Base-by-base conservation (phyloP, 2,113 vertebrate species). In the Malurus alboscapulatus region DNA sequence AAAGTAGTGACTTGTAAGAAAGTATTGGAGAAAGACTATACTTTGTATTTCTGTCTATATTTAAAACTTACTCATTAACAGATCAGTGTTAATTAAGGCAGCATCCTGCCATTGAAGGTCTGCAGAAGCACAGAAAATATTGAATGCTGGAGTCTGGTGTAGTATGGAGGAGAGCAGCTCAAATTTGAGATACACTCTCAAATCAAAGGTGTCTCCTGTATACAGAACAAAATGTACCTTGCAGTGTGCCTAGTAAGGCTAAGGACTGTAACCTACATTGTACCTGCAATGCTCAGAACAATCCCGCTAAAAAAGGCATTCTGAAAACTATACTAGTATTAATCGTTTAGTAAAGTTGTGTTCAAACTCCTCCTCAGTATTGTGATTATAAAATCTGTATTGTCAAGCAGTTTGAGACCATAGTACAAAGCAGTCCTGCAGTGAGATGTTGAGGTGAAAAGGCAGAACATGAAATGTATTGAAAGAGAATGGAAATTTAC, bases 61-160 rank as follows among this genome's bases (percentile, higher is more conserved):
- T 80, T 73, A 58, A 75, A 75, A 48, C 17, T 22, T 53, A 3
- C 0, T 27, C 32, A 32, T 67, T 89, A 86, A 65, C 11, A 87
- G 18, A 34, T 48, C 12, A 38, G 53, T 69, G 22, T n/a, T 75
- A 71, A 62, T 81, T 85, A 59, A 85, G 54, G 25, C 66, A 68
- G 15, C 0, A 0, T 58, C 32, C 38, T 93, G 48, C 40, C 57
- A 34, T 0, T 36, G 57, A 71, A 38, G 24, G 11, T 48, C 45
- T 87, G 59, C 69, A 83, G 58, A 68, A 83, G 45, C 22, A 66
- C 27, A 53, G 47, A 30, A 25, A 66, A 16, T 36, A 61, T 44
- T 4, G 14, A 77, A 24, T 36, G 38, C 47, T 76, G 16, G 40
- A 67, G 26, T 48, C 22, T 45, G 66, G 9, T 30, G 50, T 50